Conservation (phyloP, 1,140 invertebrate genomes). For the Dermatophagoides farinae region DNA sequence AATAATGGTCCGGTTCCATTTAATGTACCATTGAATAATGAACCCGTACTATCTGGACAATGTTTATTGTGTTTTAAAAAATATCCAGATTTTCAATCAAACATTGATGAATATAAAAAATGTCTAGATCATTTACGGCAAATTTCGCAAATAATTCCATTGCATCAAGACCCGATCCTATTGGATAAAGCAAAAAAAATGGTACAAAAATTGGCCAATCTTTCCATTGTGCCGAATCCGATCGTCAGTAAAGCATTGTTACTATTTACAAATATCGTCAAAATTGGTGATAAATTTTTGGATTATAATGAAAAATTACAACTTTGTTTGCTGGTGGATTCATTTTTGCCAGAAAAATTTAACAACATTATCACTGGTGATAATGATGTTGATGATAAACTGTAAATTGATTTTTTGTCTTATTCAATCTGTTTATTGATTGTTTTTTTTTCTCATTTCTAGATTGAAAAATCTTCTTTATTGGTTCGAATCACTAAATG, state of each 20-base stretch:
- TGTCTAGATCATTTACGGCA: too few relatives aligned
- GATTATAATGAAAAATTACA: background rate
- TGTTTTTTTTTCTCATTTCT: too few relatives aligned
- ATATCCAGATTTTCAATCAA: background rate
- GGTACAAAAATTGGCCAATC: background rate
- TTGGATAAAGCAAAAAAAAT: background rate
- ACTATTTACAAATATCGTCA: background rate
- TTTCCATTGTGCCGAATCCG: background rate
- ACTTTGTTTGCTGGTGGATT: background rate
- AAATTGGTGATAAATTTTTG: background rate
- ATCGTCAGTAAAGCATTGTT: background rate
- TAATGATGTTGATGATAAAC: too few relatives aligned
- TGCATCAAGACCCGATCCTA: background rate
- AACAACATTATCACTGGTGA: too few relatives aligned
- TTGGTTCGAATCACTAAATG: too few relatives aligned
- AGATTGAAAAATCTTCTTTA: too few relatives aligned
- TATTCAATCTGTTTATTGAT: too few relatives aligned
- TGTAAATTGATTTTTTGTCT: too few relatives aligned
- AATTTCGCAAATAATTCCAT: background rate
- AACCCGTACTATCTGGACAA: background rate
- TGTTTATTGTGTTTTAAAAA: background rate
- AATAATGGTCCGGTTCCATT: constrained; percentile 1
- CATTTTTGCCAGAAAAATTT: background rate
- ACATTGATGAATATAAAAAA: background rate
- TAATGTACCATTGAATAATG: background rate